Evolutionary conservation across 2,888 invertebrate species (phyloP).

Genomic region (Lysandra bellargus): DNA sequence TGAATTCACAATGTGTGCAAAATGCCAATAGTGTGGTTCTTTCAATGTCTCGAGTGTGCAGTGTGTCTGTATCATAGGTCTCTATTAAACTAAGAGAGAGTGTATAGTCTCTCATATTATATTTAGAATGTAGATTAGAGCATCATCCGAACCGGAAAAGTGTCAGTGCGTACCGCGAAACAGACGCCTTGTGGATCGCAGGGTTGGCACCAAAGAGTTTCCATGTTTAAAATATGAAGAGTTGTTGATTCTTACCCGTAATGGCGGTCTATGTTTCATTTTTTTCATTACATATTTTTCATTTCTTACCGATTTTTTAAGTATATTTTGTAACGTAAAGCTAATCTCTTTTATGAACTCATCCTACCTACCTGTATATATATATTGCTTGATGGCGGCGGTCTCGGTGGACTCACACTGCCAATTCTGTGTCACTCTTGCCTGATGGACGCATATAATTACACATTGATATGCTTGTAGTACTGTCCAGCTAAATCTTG

Average conservation of each 20-base stretch:
- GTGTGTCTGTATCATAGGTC: not conserved
- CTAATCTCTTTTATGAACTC: too few relatives aligned
- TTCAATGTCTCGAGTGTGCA: too few relatives aligned
- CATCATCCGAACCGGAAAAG: conserved; percentile 30
- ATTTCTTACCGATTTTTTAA: too few relatives aligned
- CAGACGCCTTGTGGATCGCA: conserved; percentile 3
- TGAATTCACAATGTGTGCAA: too few relatives aligned
- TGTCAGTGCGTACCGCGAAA: conserved; percentile 7
- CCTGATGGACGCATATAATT: too few relatives aligned
- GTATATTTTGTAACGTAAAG: too few relatives aligned
- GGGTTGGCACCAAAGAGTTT: conserved; percentile 13
- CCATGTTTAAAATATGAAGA: not conserved
- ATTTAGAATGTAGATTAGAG: conserved; percentile 24
- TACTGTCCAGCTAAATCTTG: not conserved
- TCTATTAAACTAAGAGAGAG: not conserved
- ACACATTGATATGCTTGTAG: not conserved
- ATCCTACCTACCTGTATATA: too few relatives aligned
- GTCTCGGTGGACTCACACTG: not conserved
- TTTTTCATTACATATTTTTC: too few relatives aligned
- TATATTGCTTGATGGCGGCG: too few relatives aligned
- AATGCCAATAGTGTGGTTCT: too few relatives aligned
- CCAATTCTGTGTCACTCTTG: not conserved
- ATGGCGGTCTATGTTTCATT: too few relatives aligned
- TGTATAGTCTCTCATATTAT: not conserved
- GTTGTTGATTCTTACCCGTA: not conserved